Percentiles rank a stretch among this genome's conserved stretches.
Conservation (phyloP, 1,140 invertebrate genomes). For the Maconellicoccus hirsutus region DNA sequence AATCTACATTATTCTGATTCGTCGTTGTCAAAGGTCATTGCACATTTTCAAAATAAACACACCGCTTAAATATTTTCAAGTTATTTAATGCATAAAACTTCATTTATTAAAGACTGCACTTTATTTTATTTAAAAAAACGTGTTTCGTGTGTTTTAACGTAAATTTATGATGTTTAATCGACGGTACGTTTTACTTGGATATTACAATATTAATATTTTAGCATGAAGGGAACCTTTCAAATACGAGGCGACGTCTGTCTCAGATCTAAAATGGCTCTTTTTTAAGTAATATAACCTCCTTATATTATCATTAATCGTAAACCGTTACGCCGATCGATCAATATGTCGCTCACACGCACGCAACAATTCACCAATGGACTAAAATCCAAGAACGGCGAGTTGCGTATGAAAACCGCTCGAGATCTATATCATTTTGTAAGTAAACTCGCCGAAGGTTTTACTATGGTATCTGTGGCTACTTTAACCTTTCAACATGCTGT, state of each 20-base stretch:
- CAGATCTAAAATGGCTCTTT: too few species aligned
- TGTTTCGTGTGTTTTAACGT: too few species aligned
- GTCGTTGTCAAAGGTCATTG: not conserved
- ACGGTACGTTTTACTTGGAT: too few species aligned
- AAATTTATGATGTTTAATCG: too few species aligned
- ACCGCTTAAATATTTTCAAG: not conserved
- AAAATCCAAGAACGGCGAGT: constrained; percentile 77
- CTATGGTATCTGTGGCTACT: not conserved
- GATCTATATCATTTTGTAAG: constrained; percentile 77
- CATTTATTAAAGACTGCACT: too few species aligned
- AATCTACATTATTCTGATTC: not conserved
- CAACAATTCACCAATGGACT: constrained; percentile 72
- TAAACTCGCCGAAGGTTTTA: constrained; percentile 22
- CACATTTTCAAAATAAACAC: not conserved
- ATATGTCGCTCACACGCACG: constrained; percentile 50
- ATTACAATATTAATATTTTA: too few species aligned
- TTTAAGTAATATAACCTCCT: too few species aligned
- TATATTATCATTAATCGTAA: too few species aligned
- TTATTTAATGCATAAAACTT: too few species aligned
- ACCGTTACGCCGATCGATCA: not conserved
- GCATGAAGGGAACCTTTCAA: too few species aligned
- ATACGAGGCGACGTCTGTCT: too few species aligned
- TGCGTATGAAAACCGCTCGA: constrained; percentile 67
- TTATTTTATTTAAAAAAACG: too few species aligned
- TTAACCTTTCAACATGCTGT: constrained; percentile 22